Percentiles rank a stretch among this genome's conserved stretches.
Conservation (phyloP, 2,113 vertebrate genomes). For the Triplophysa dalaica region DNA sequence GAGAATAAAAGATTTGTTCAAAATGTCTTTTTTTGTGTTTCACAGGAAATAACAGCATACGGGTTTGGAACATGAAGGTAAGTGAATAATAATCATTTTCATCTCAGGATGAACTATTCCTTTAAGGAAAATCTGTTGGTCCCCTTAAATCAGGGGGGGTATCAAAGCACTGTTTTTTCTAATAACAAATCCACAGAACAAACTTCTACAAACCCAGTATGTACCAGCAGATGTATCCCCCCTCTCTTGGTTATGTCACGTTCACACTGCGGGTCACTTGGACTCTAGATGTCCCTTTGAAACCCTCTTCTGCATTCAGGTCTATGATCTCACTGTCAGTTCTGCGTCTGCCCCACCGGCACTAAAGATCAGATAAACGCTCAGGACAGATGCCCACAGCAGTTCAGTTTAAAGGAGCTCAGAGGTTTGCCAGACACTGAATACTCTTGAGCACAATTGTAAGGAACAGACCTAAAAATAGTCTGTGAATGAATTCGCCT, state of each 20-base stretch:
- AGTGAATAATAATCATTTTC: neutral
- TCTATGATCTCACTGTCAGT: conserved; percentile 56
- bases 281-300: conserved; percentile 18
- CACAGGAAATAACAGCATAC: neutral
- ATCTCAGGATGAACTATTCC: neutral
- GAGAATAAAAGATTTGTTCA: no score
- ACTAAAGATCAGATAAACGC: conserved; percentile 16
- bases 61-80: neutral
- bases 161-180: conserved; percentile 56
- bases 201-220: conserved; percentile 47
- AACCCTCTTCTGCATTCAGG: conserved; percentile 13
- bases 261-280: conserved; percentile 30
- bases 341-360: conserved; percentile 13
- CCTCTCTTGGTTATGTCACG: conserved; percentile 55
- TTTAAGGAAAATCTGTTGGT: conserved; percentile 38
- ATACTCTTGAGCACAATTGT: conserved; percentile 29
- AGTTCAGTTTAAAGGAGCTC: no score
- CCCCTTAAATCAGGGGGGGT: conserved; percentile 55
- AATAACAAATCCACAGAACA: conserved; percentile 55
- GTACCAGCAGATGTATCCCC: conserved; percentile 45
- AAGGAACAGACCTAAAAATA: conserved; percentile 53
- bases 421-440: conserved; percentile 19
- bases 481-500: conserved; percentile 48
- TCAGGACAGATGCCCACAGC: conserved; percentile 15
- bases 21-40: no score